Conservation (phyloP, 1,140 invertebrate species). For the Centruroides sculpturatus region DNA sequence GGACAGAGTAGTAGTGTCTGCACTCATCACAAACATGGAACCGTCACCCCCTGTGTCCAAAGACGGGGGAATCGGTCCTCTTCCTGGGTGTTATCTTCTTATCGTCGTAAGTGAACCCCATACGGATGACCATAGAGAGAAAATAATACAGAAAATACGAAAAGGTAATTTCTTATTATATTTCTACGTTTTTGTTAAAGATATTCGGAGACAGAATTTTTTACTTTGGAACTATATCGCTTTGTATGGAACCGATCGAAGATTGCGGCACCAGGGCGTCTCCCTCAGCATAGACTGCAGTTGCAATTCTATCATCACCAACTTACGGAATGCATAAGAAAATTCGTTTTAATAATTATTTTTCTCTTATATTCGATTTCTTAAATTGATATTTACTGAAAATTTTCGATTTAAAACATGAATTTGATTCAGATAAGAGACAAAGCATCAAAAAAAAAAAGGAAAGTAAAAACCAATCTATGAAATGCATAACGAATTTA, state of each 20-base stretch:
- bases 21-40: too few relatives aligned
- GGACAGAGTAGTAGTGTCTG: too few relatives aligned
- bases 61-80: constrained; percentile 3
- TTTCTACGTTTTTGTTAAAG: not conserved
- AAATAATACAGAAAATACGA: constrained; percentile 71
- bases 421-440: too few relatives aligned
- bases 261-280: not conserved
- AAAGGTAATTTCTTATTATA: constrained; percentile 51
- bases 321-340: not conserved
- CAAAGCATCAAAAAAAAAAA: too few relatives aligned
- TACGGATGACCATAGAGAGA: constrained; percentile 76
- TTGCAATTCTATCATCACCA: not conserved
- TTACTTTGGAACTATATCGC: not conserved
- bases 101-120: constrained; percentile 82
- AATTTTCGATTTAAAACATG: too few relatives aligned
- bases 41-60: too few relatives aligned
- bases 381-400: too few relatives aligned
- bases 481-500: too few relatives aligned
- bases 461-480: too few relatives aligned
- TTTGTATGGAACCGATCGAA: not conserved
- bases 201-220: not conserved
- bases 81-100: constrained; percentile 69
- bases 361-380: too few relatives aligned
- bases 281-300: not conserved
- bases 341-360: not conserved